A percentile compares a stretch with the other conserved stretches of the same genome.
These are phyloP conservation scores for Amphiprion clarkii DNA, from an alignment of 2,797 vertebrate genomes.

Conservation along the genomic window DNA sequence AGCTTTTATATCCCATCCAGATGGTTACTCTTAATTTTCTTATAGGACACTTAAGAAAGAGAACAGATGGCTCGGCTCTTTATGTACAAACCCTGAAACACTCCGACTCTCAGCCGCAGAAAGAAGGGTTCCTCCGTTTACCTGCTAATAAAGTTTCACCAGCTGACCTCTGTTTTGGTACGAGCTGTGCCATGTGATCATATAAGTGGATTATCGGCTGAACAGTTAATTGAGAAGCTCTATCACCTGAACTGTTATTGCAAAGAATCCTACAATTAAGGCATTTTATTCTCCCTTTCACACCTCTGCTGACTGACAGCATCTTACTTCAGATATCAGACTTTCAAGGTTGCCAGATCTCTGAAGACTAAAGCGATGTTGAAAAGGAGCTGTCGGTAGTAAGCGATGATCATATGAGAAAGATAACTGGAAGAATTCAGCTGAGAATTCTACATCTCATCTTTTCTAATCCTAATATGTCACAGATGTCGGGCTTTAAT, in stretches of 20 bases:
- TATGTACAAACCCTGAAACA: slow-evolving; percentile 36
- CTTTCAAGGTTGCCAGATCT: neutral
- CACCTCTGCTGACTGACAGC: slow-evolving; percentile 14
- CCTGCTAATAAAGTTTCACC: slow-evolving; percentile 19
- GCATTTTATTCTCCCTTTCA: slow-evolving; percentile 11
- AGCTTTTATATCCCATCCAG: slow-evolving; percentile 59
- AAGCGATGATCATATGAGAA: slow-evolving; percentile 6
- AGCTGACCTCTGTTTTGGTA: slow-evolving; percentile 20
- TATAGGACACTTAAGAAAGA: slow-evolving; percentile 46
- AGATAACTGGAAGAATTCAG: neutral
- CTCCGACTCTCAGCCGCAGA: slow-evolving; percentile 17
- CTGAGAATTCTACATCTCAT: neutral
- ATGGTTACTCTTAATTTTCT: slow-evolving; percentile 61
- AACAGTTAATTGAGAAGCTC: slow-evolving; percentile 31
- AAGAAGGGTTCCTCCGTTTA: slow-evolving; percentile 1
- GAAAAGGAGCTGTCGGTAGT: slow-evolving; percentile 5
- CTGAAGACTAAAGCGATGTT: neutral
- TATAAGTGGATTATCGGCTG: slow-evolving; percentile 24
- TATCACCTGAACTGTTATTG: slow-evolving; percentile 20
- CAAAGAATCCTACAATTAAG: slow-evolving; percentile 14
- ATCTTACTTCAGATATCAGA: neutral
- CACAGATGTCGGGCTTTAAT: slow-evolving; percentile 40
- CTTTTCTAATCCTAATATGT: slow-evolving; percentile 23
- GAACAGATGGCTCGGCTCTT: slow-evolving; percentile 63
- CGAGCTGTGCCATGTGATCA: neutral